These are phyloP conservation scores for Perca fluviatilis DNA, from an alignment of 2,113 vertebrate species.

Conservation along the genomic window DNA sequence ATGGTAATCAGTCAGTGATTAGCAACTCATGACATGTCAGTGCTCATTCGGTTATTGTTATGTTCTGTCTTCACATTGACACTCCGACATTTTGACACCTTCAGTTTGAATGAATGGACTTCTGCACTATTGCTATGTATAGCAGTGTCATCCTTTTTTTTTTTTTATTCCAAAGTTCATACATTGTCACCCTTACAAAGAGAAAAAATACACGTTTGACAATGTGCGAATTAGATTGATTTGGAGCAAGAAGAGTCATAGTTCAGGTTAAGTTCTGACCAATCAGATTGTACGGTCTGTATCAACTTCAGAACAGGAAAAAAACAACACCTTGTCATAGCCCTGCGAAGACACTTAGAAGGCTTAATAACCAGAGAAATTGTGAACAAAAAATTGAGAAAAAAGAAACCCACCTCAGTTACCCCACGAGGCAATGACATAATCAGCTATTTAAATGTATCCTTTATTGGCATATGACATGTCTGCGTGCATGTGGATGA, in stretches of 20 bases:
- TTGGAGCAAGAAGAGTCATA: neutral
- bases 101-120: neutral
- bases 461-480: neutral
- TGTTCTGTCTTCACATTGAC: neutral
- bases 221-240: conserved; percentile 23
- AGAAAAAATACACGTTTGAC: neutral
- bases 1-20: neutral
- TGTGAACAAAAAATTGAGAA: conserved; percentile 11
- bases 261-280: neutral
- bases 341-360: neutral
- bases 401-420: neutral
- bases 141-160: neutral
- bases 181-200: neutral
- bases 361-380: neutral
- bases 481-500: too few species aligned
- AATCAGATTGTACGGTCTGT: neutral
- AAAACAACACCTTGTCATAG: neutral
- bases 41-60: neutral
- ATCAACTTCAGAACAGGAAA: neutral
- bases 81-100: neutral
- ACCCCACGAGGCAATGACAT: neutral
- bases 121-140: neutral
- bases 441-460: neutral
- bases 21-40: neutral
- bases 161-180: conserved; percentile 9